A percentile compares a stretch with the other conserved stretches of the same genome.
Evolutionary conservation across 2,113 vertebrate genomes (phyloP).

Genomic region (Emydocephalus ijimae): DNA sequence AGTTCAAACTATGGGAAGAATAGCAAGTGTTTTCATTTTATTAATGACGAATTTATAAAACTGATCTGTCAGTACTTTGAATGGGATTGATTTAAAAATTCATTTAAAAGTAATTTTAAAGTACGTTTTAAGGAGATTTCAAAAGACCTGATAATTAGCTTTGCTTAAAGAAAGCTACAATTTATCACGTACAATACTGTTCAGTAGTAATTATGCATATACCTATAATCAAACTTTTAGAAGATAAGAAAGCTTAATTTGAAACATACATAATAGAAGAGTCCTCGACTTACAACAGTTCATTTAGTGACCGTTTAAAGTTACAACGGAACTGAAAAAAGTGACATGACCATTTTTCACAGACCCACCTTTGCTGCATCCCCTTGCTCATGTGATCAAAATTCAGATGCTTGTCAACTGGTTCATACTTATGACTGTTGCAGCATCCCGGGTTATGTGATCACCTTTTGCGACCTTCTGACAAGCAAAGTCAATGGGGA

Average conservation of each 20-base stretch:
- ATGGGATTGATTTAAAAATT: neutral
- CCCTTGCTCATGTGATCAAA: too few relatives aligned
- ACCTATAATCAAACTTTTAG: neutral
- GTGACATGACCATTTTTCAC: too few relatives aligned
- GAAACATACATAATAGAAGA: neutral
- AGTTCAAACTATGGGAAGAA: neutral
- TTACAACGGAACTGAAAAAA: too few relatives aligned
- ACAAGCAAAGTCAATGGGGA: too few relatives aligned
- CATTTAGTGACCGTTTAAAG: too few relatives aligned
- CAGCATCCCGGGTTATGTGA: too few relatives aligned
- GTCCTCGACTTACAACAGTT: too few relatives aligned
- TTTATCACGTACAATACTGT: neutral
- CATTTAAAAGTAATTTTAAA: neutral
- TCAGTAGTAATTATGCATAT: neutral
- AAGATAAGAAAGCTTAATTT: neutral
- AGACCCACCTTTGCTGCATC: too few relatives aligned
- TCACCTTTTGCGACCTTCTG: too few relatives aligned
- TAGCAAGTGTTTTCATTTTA: neutral
- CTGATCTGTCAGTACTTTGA: neutral
- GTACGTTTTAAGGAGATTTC: neutral
- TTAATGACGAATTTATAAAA: neutral
- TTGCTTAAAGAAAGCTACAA: neutral
- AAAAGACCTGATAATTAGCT: neutral
- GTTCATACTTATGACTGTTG: too few relatives aligned
- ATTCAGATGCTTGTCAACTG: too few relatives aligned